A percentile compares a stretch with the other conserved stretches of the same genome.
These are phyloP conservation scores for Mohoua ochrocephala DNA, from an alignment of 2,113 vertebrate genomes.

Conservation along the genomic window DNA sequence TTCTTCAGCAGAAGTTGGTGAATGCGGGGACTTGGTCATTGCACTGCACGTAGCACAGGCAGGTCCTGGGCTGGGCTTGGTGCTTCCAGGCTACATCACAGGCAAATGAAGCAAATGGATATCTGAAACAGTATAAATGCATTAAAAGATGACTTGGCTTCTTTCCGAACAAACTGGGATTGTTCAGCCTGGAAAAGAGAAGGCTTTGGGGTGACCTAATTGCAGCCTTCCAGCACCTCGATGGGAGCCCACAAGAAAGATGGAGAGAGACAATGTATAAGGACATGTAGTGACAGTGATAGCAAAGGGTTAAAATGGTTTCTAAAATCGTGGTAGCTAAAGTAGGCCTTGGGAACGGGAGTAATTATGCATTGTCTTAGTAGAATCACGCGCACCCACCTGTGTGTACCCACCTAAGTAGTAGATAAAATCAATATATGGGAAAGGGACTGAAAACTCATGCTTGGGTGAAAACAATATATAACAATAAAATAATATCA, in stretches of 20 bases:
- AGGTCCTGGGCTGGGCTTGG: not conserved
- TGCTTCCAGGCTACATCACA: not conserved
- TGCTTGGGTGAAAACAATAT: too few relatives aligned
- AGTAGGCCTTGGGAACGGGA: too few relatives aligned
- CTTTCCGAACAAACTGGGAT: not conserved
- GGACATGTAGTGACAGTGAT: not conserved
- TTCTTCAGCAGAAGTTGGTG: not conserved
- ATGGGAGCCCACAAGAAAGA: not conserved
- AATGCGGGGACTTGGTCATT: not conserved
- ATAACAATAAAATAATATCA: too few relatives aligned
- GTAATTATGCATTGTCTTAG: too few relatives aligned
- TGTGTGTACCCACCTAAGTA: too few relatives aligned
- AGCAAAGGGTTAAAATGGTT: too few relatives aligned
- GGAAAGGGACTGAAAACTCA: too few relatives aligned
- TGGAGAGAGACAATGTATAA: not conserved
- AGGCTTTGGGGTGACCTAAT: not conserved
- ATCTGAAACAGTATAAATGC: not conserved
- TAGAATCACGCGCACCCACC: too few relatives aligned
- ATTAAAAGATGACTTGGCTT: not conserved
- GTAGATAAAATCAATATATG: too few relatives aligned
- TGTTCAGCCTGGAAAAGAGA: not conserved
- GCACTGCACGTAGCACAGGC: not conserved
- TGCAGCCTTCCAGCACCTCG: not conserved
- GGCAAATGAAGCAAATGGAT: not conserved
- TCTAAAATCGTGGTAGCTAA: too few relatives aligned